A percentile compares a stretch with the other conserved stretches of the same genome.
Conservation (phyloP, 2,113 vertebrate species). For the Pedionomus torquatus region DNA sequence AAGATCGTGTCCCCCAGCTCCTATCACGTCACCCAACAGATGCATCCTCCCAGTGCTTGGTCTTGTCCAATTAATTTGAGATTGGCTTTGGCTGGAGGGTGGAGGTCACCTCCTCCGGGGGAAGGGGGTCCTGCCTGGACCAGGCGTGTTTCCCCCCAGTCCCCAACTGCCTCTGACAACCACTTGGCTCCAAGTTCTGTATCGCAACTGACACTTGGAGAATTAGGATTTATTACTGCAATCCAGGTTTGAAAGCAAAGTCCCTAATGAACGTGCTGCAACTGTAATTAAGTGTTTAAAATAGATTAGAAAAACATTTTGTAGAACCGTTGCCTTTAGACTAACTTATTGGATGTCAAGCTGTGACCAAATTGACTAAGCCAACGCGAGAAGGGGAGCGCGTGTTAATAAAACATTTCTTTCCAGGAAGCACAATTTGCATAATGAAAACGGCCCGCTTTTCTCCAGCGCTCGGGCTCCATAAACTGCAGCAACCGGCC, state of each 20-base stretch:
- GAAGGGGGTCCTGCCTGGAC: fast-evolving
- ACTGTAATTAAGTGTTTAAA: slow-evolving; percentile 62
- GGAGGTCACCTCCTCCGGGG: neutral
- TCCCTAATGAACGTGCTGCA: slow-evolving; percentile 28
- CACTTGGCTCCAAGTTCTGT: neutral
- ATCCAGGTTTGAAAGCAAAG: neutral
- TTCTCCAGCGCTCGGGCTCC: neutral
- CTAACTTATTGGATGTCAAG: slow-evolving; percentile 41
- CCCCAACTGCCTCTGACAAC: neutral
- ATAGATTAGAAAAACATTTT: slow-evolving; percentile 59
- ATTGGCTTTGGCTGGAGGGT: fast-evolving
- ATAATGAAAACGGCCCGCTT: slow-evolving; percentile 10
- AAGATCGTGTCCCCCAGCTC: neutral
- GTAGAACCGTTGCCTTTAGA: slow-evolving; percentile 45
- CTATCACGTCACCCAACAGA: neutral
- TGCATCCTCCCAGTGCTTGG: fast-evolving
- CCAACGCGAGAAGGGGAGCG: neutral
- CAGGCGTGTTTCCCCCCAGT: neutral
- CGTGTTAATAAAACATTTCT: slow-evolving; percentile 58
- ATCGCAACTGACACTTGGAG: neutral
- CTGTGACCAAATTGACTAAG: slow-evolving; percentile 64
- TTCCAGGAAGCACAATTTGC: slow-evolving; percentile 47
- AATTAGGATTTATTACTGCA: slow-evolving; percentile 43
- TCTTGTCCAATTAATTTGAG: neutral
- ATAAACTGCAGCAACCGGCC: fast-evolving